Conservation (phyloP, 2,888 invertebrate genomes). For the Cheilosia grossa region DNA sequence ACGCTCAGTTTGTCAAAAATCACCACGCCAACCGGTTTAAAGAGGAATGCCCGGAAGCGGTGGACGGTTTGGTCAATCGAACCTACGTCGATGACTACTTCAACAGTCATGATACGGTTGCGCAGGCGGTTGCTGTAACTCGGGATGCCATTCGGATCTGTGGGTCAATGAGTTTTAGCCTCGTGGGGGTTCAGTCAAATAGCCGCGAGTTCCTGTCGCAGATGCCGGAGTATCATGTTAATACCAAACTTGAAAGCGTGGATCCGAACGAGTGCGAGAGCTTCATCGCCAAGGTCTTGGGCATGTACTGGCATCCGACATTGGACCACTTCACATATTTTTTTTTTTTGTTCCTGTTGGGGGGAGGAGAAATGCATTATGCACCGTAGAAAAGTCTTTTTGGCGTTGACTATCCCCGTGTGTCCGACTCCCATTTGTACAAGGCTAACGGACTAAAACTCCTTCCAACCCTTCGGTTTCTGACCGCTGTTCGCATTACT, state of each 20-base stretch:
- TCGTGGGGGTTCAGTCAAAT: not conserved
- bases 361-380: too few species aligned
- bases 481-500: too few species aligned
- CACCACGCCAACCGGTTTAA: too few species aligned
- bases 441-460: too few species aligned
- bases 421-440: too few species aligned
- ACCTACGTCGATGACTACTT: slow-evolving; percentile 2
- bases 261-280: not conserved
- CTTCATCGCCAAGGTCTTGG: slow-evolving; percentile 6
- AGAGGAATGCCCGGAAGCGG: too few species aligned
- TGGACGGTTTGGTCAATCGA: not conserved
- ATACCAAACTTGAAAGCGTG: not conserved
- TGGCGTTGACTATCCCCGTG: too few species aligned
- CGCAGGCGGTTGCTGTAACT: slow-evolving; percentile 17
- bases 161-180: slow-evolving; percentile 2
- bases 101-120: not conserved
- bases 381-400: too few species aligned
- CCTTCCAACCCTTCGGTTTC: too few species aligned
- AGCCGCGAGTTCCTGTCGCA: not conserved
- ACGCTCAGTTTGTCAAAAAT: too few species aligned
- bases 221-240: not conserved
- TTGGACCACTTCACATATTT: slow-evolving; percentile 10
- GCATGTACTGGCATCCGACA: slow-evolving; percentile 17
- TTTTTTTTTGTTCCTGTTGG: too few species aligned
- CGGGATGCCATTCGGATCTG: slow-evolving; percentile 22